Percentiles rank a stretch among this genome's conserved stretches.
These are phyloP conservation scores for Nysson spinosus DNA, from an alignment of 2,888 invertebrate species.

Conservation along the genomic window DNA sequence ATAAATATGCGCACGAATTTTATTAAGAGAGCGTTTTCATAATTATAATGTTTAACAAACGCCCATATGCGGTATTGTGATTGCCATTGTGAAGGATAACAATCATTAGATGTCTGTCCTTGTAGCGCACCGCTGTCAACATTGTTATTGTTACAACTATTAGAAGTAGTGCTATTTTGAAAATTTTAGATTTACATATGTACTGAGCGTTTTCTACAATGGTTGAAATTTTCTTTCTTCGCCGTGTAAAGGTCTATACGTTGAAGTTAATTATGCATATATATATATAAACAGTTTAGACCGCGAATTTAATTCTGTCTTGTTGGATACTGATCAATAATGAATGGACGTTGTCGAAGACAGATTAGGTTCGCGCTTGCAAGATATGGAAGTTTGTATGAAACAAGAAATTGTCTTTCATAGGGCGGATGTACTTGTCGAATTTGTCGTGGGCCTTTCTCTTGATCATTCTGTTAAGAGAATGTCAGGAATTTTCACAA, in stretches of 20 bases:
- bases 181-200: constrained; percentile 32
- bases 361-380: not conserved
- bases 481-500: not conserved
- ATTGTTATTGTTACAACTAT: constrained; percentile 50
- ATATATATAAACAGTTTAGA: not conserved
- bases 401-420: constrained; percentile 10
- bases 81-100: constrained; percentile 42
- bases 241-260: constrained; percentile 32
- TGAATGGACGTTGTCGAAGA: not conserved
- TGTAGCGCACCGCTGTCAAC: constrained; percentile 22
- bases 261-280: not conserved
- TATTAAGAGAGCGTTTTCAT: constrained; percentile 35
- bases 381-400: constrained; percentile 30
- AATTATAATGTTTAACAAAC: constrained; percentile 23
- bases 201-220: constrained; percentile 36
- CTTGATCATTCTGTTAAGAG: not conserved
- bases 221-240: constrained; percentile 10
- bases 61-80: constrained; percentile 29
- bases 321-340: no score
- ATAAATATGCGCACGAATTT: constrained; percentile 34
- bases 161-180: constrained; percentile 22
- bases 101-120: constrained; percentile 16
- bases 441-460: constrained; percentile 9
- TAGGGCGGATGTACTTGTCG: constrained; percentile 15
- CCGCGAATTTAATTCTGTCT: not conserved